phyloP scores from a whole-genome alignment of 2,113 vertebrate genomes.

The Jacana jacana region DNA sequence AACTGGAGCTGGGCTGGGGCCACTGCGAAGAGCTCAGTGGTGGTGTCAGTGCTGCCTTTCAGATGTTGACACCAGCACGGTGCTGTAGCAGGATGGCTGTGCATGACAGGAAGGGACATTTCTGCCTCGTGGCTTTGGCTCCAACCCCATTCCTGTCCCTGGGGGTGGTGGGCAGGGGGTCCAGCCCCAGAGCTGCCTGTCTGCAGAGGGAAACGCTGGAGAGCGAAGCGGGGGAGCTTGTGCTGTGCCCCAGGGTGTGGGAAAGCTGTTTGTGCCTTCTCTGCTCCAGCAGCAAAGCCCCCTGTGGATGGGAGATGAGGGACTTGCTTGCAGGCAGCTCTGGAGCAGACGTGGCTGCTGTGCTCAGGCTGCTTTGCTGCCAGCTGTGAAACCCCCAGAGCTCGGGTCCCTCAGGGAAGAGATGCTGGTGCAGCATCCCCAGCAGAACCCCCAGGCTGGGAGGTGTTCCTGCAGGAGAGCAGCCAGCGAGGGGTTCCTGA shows the following conservation, averaged over 20 bases:
- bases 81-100: accelerated
- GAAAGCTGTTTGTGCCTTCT: background rate
- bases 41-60: accelerated
- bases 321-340: background rate
- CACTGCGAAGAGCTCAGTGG: background rate
- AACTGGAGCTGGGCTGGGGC: background rate
- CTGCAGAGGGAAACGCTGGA: accelerated
- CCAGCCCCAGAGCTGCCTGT: background rate
- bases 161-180: background rate
- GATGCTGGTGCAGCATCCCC: accelerated
- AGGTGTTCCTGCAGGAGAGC: background rate
- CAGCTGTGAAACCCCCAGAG: accelerated
- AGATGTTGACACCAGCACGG: background rate
- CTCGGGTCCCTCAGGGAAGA: accelerated
- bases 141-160: background rate
- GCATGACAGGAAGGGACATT: accelerated
- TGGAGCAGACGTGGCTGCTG: background rate
- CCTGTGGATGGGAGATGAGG: background rate
- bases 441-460: background rate
- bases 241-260: accelerated
- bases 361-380: background rate
- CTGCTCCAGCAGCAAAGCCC: background rate
- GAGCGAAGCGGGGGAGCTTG: accelerated
- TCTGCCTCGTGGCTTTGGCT: background rate
- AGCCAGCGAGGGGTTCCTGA: accelerated